Conservation (phyloP, 2,888 invertebrate genomes). For the Crossocerus cetratus region DNA sequence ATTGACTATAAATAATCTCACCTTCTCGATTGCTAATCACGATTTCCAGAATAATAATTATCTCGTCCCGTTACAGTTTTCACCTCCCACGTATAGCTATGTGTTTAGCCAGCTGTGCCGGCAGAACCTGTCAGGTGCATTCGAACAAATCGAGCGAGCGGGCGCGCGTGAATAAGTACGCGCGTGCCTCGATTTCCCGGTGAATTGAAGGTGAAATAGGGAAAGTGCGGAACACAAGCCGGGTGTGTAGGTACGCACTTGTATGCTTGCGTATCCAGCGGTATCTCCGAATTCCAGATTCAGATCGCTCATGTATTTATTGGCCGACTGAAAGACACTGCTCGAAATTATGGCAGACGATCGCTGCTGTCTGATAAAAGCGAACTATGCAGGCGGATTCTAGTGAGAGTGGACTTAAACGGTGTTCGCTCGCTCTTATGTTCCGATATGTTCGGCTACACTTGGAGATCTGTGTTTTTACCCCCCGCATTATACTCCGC, state of each 20-base stretch:
- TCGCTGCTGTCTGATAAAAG: slow-evolving; percentile 25
- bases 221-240: slow-evolving; percentile 38
- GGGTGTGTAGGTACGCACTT: no score
- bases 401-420: slow-evolving; percentile 3
- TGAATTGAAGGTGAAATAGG: slow-evolving; percentile 49
- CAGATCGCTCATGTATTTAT: slow-evolving; percentile 24
- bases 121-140: slow-evolving; percentile 21
- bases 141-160: no score
- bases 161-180: no score
- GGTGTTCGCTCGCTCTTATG: background rate
- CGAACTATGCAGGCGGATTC: slow-evolving; percentile 19
- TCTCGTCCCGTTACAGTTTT: no score
- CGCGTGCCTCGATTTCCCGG: slow-evolving; percentile 33
- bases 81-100: no score
- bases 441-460: no score
- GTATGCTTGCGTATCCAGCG: no score
- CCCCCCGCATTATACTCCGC: no score
- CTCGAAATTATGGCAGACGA: slow-evolving; percentile 35
- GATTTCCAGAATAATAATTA: no score
- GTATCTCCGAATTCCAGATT: slow-evolving; percentile 14
- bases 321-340: slow-evolving; percentile 32
- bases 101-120: slow-evolving; percentile 14
- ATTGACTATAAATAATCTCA: no score
- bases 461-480: no score
- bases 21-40: no score